Base-by-base conservation (phyloP, 2,797 vertebrate genomes). In the Gephyroberyx darwinii region DNA sequence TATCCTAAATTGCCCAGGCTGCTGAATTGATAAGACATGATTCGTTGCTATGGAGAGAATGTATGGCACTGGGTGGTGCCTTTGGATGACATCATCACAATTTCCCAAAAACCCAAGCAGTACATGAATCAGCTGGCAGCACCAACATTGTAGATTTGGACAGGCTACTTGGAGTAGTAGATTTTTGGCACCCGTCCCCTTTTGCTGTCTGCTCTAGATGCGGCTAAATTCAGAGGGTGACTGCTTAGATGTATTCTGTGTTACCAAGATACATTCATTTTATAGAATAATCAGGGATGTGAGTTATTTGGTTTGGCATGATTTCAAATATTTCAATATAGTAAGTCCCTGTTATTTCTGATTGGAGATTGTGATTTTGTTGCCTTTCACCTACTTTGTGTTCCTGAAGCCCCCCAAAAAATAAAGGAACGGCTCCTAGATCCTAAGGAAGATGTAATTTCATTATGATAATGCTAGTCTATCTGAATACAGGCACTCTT, bases 41-140 rank as follows among this genome's bases (percentile, higher is more conserved):
- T 69, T 84, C 58, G 33, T 48, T 63, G 50, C 47, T 53, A 80
- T 84, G 84, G 70, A 31, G 77, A 47, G 81, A 80, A 88, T 86
- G 78, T 65, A 30, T 67, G 64, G 71, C 78, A 57, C 45, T 52
- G 54, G 63, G 60, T 54, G 65, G 65, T 62, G 59, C 75, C 70
- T 71, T 35, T 61, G 22, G 41, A 66, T 80, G 60, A 74, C 67
- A 59, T 87, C 66, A 81, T 73, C 26, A 26, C 57, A 59, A 33
- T 71, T 71, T 62, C 50, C 52, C 50, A 0, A 30, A 78, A 65
- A n/a, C 61, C 8, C 0, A 20, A 71, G 52, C 60, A 75, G 66
- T 53, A 53, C 37, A 2, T 3, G 64, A 53, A 52, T 70, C 1
- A 1, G 74, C 48, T 68, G 75, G 72, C 30, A 70, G 56, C 48